Evolutionary conservation across 2,797 vertebrate species (phyloP).

Genomic region (Fistularia commersonii): DNA sequence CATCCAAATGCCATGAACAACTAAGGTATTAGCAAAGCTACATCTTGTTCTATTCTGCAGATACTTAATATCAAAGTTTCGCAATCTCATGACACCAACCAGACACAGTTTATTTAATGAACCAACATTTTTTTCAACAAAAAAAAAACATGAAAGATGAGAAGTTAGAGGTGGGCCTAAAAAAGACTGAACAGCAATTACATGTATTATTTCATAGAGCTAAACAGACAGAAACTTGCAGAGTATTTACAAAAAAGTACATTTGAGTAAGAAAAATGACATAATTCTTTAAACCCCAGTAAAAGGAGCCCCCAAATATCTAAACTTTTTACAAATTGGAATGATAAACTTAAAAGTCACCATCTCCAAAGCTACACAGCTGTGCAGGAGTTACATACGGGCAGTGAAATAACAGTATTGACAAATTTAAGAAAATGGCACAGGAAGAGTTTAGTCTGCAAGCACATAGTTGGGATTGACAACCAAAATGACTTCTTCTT

Average conservation of each 20-base stretch:
- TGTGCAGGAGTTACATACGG: background rate
- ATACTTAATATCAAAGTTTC: too few species aligned
- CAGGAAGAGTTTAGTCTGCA: constrained; percentile 79
- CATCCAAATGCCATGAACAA: too few species aligned
- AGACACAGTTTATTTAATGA: constrained; percentile 29
- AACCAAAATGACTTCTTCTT: constrained; percentile 84
- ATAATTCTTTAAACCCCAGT: background rate
- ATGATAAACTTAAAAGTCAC: too few species aligned
- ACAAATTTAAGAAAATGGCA: background rate
- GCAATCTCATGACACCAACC: background rate
- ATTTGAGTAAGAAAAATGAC: constrained; percentile 8
- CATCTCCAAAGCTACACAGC: constrained; percentile 13
- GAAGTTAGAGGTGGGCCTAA: background rate
- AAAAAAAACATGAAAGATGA: constrained; percentile 6
- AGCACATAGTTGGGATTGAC: constrained; percentile 96
- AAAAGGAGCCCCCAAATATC: background rate
- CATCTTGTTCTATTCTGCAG: too few species aligned
- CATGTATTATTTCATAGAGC: background rate
- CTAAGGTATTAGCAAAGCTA: too few species aligned
- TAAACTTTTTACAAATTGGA: constrained; percentile 29
- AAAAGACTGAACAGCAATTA: constrained; percentile 23
- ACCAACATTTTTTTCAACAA: constrained; percentile 15
- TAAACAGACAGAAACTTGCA: constrained; percentile 20
- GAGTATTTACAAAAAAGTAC: constrained; percentile 66
- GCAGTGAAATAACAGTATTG: background rate